Conservation (phyloP, 2,888 invertebrate genomes). For the Drosophila sordidula region DNA sequence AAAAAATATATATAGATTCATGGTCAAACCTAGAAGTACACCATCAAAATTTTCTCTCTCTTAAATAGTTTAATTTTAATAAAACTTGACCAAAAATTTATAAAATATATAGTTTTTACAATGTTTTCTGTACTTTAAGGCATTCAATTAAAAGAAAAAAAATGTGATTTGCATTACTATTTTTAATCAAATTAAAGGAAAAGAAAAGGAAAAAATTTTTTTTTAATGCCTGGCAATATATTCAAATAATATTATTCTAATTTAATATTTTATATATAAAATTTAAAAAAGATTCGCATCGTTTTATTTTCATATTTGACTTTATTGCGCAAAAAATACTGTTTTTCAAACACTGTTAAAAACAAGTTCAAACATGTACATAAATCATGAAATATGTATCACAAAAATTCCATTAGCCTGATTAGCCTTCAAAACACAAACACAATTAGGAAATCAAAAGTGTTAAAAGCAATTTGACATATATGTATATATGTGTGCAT, state of each 20-base stretch:
- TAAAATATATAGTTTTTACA: no score
- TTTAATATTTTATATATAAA: neutral
- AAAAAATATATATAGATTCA: no score
- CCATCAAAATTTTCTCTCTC: no score
- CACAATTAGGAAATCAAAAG: slow-evolving; percentile 30
- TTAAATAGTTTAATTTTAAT: no score
- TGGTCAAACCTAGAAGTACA: no score
- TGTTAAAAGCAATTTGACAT: slow-evolving; percentile 32
- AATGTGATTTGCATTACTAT: no score
- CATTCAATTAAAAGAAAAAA: no score
- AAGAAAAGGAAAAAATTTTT: no score
- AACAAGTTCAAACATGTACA: slow-evolving; percentile 40
- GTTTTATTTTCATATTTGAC: slow-evolving; percentile 21
- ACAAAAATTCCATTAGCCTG: slow-evolving; percentile 56
- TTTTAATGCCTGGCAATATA: no score
- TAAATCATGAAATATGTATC: slow-evolving; percentile 63
- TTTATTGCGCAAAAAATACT: slow-evolving; percentile 72
- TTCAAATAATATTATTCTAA: neutral
- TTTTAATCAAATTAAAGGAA: no score
- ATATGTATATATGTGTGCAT: slow-evolving; percentile 1
- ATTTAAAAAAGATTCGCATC: neutral
- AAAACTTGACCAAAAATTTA: no score
- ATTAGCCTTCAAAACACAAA: slow-evolving; percentile 15
- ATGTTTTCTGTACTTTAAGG: no score
- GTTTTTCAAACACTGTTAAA: slow-evolving; percentile 40